Conservation (phyloP, 2,113 vertebrate species). For the Callaeas wilsoni region DNA sequence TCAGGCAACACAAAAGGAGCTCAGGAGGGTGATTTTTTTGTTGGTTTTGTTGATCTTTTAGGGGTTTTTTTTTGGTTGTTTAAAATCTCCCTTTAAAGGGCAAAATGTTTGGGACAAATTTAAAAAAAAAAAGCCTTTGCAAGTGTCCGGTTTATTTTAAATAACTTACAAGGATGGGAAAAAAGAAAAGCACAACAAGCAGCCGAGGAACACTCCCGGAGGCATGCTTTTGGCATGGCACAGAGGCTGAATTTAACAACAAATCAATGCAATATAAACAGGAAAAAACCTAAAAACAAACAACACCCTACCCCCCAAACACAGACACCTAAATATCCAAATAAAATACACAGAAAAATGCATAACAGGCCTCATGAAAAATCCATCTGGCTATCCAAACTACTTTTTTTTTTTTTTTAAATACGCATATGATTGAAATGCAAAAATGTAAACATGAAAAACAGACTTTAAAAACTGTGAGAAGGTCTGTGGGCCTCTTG, state of each 20-base stretch:
- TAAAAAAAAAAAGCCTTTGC: background rate
- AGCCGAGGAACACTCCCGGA: conserved; percentile 37
- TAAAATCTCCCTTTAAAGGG: background rate
- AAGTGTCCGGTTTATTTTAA: background rate
- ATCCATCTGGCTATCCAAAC: conserved; percentile 39
- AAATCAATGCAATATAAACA: conserved; percentile 62
- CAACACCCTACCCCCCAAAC: conserved; percentile 36
- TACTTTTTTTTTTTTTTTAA: background rate
- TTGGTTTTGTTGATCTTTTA: background rate
- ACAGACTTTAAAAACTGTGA: background rate
- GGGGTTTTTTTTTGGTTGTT: background rate
- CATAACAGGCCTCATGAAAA: background rate
- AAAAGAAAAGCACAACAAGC: background rate
- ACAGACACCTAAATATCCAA: conserved; percentile 58
- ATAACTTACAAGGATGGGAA: background rate
- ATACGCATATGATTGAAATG: conserved; percentile 24
- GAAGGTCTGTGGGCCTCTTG: conserved; percentile 27
- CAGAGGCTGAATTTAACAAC: conserved; percentile 53
- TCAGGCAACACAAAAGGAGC: background rate
- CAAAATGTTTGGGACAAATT: background rate
- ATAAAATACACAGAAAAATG: conserved; percentile 23
- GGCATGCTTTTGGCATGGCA: conserved; percentile 51
- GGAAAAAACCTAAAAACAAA: conserved; percentile 43
- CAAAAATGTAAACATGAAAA: conserved; percentile 45
- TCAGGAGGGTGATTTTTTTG: background rate